These are phyloP conservation scores for Callospermophilus lateralis DNA, from an alignment of 2,113 vertebrate genomes.

Conservation along the genomic window DNA sequence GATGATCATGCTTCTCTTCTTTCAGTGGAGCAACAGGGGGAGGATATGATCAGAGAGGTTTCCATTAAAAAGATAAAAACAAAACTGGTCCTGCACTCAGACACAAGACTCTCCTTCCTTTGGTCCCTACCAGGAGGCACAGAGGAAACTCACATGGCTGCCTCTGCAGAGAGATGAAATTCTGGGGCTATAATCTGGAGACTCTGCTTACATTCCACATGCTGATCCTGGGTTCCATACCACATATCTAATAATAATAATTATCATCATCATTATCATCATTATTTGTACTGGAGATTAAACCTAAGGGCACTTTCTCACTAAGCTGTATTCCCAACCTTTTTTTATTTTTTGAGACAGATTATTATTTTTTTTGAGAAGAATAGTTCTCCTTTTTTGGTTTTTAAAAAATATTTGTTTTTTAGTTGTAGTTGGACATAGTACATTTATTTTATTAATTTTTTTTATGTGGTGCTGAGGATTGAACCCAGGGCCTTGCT, in stretches of 20 bases:
- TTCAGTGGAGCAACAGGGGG: background rate
- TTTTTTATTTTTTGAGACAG: background rate
- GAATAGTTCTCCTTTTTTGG: too few species aligned
- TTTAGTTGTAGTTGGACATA: too few species aligned
- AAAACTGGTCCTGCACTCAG: background rate
- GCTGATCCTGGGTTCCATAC: background rate
- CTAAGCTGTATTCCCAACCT: background rate
- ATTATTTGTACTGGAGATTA: background rate
- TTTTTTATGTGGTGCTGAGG: too few species aligned
- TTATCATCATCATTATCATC: too few species aligned
- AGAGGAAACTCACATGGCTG: background rate
- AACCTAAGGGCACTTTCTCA: background rate
- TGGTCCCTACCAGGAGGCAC: accelerated
- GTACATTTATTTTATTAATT: too few species aligned
- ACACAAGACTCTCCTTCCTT: background rate
- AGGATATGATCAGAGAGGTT: background rate
- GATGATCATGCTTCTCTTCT: background rate
- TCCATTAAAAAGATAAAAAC: background rate
- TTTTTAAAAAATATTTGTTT: too few species aligned
- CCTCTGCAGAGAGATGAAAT: background rate
- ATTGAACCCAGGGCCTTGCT: too few species aligned
- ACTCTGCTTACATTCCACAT: background rate
- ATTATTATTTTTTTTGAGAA: background rate
- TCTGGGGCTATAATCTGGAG: background rate
- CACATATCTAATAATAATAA: background rate